A percentile compares a stretch with the other conserved stretches of the same genome.
phyloP scores from a whole-genome alignment of 1,140 invertebrate species.

The Caenorhabditis inopinata region DNA sequence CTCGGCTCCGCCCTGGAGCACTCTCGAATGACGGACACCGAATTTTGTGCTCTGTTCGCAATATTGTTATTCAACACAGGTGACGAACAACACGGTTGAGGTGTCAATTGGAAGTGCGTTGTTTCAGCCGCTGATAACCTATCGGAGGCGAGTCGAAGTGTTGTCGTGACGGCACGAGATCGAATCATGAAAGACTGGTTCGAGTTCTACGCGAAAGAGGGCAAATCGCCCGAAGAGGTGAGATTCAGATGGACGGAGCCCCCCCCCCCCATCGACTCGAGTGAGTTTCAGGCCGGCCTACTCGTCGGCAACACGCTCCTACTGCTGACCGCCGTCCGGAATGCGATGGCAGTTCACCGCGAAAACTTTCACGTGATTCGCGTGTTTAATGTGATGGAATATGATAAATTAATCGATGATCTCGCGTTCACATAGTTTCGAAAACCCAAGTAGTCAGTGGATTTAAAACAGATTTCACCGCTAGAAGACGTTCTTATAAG shows the following conservation, averaged over 20 bases:
- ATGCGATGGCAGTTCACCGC: not conserved
- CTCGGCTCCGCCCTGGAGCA: not conserved
- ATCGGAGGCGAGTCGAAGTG: not conserved
- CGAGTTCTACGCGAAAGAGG: conserved; percentile 2
- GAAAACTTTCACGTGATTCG: conserved; percentile 17
- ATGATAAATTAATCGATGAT: conserved; percentile 28
- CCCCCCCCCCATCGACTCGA: not conserved
- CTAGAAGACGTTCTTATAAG: not conserved
- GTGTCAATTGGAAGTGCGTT: conserved; percentile 8
- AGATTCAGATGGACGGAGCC: too few relatives aligned
- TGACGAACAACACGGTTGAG: not conserved
- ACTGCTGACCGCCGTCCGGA: not conserved
- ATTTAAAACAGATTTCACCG: not conserved
- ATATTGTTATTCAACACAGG: conserved; percentile 21
- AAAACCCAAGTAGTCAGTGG: not conserved
- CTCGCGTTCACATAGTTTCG: not conserved
- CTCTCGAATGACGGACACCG: conserved; percentile 15
- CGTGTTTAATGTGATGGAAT: conserved; percentile 14
- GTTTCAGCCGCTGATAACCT: conserved; percentile 27
- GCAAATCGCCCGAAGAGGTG: not conserved
- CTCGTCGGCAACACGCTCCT: conserved; percentile 13
- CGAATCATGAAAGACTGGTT: conserved; percentile 17
- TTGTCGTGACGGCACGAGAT: not conserved
- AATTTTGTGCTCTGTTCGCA: conserved; percentile 9
- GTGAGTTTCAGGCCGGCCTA: not conserved